Percentiles rank a stretch among this genome's conserved stretches.
Evolutionary conservation across 1,140 invertebrate species (phyloP).

Genomic region (Delia radicum): DNA sequence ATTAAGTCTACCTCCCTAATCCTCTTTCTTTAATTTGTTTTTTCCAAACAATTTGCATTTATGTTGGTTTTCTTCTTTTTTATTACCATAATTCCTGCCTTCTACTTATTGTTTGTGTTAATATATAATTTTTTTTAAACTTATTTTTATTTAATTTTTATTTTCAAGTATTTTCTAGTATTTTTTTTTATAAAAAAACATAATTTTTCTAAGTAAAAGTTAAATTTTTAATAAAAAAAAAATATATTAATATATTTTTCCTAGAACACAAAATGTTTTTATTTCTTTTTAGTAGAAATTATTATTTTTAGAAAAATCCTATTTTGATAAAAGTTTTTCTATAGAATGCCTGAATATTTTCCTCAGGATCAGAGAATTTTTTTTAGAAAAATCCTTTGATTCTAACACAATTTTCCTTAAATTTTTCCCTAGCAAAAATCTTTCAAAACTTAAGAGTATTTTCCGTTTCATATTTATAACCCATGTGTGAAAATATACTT

Average conservation of each 20-base stretch:
- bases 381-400: too few relatives aligned
- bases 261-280: background rate
- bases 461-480: too few relatives aligned
- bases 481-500: too few relatives aligned
- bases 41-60: conserved; percentile 7
- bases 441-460: too few relatives aligned
- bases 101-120: conserved; percentile 3
- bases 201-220: background rate
- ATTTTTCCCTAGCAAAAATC: too few relatives aligned
- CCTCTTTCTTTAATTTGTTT: background rate
- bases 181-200: conserved; percentile 2
- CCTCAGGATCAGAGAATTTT: too few relatives aligned
- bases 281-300: too few relatives aligned
- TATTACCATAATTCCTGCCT: background rate
- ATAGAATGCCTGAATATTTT: too few relatives aligned
- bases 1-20: background rate
- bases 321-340: too few relatives aligned
- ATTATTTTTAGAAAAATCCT: too few relatives aligned
- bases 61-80: background rate
- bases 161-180: conserved; percentile 25
- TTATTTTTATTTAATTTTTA: conserved; percentile 18
- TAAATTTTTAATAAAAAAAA: background rate
- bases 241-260: background rate
- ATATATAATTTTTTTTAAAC: conserved; percentile 14
- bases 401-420: too few relatives aligned